These are phyloP conservation scores for Apamea crenata DNA, from an alignment of 2,888 invertebrate species.

Conservation along the genomic window DNA sequence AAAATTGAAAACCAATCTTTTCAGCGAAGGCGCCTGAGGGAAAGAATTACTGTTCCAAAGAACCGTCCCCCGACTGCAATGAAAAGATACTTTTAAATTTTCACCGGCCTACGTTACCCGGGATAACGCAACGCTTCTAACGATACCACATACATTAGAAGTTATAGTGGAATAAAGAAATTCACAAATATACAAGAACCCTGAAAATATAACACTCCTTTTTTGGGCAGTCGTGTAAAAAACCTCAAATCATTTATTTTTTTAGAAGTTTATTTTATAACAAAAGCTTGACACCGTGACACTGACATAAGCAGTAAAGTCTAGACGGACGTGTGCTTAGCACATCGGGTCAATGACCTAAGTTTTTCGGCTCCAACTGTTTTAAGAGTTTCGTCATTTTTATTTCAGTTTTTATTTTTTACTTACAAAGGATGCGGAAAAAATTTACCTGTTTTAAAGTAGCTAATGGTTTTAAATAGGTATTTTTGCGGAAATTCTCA, in stretches of 20 bases:
- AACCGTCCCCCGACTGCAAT: too few species aligned
- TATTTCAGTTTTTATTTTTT: slow-evolving; percentile 20
- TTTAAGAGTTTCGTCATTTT: slow-evolving; percentile 25
- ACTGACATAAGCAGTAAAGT: slow-evolving; percentile 11
- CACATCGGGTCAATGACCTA: slow-evolving; percentile 41
- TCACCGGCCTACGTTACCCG: too few species aligned
- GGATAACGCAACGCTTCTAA: too few species aligned
- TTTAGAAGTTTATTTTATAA: slow-evolving; percentile 12
- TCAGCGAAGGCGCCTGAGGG: too few species aligned
- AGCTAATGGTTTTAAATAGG: slow-evolving; percentile 15
- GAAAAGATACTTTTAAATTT: too few species aligned
- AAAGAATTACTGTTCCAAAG: too few species aligned
- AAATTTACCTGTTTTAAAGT: slow-evolving; percentile 12
- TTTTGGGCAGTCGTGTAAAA: neutral
- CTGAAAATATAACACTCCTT: too few species aligned
- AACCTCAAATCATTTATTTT: neutral
- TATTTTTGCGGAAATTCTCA: slow-evolving; percentile 26
- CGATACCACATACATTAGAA: too few species aligned
- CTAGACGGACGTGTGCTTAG: slow-evolving; percentile 24
- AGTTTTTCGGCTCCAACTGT: slow-evolving; percentile 45
- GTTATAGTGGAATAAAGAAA: too few species aligned
- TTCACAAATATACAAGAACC: too few species aligned
- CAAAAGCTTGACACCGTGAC: slow-evolving; percentile 26
- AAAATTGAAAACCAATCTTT: too few species aligned
- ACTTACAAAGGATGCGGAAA: neutral